phyloP scores from a whole-genome alignment of 2,797 vertebrate genomes.

The Hephaestus fuliginosus region DNA sequence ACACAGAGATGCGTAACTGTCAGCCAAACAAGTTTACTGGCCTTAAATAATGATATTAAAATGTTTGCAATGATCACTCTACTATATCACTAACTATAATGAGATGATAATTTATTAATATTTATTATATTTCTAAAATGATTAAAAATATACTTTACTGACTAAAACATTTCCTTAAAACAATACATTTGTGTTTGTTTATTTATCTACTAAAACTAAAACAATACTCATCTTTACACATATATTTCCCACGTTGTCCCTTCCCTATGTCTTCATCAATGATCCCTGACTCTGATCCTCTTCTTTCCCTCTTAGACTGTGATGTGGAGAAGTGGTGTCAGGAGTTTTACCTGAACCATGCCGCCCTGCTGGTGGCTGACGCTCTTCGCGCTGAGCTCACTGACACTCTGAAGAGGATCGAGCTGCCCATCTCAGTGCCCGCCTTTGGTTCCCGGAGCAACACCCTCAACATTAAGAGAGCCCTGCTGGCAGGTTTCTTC shows the following conservation, averaged over 20 bases:
- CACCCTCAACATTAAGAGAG: constrained; percentile 87
- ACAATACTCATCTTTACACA: neutral
- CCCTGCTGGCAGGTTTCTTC: constrained; percentile 93
- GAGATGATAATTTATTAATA: neutral
- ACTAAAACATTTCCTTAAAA: neutral
- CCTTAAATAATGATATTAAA: neutral
- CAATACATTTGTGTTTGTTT: neutral
- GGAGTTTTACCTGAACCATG: constrained; percentile 85
- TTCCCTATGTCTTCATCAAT: neutral
- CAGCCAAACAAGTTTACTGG: neutral
- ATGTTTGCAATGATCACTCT: too few species aligned
- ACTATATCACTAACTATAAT: neutral
- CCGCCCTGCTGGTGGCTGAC: constrained; percentile 87
- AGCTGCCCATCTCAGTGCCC: constrained; percentile 90
- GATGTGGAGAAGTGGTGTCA: constrained; percentile 89
- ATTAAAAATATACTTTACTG: too few species aligned
- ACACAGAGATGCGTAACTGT: neutral
- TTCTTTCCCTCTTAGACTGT: constrained; percentile 63
- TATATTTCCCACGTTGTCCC: neutral
- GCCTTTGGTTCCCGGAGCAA: constrained; percentile 89
- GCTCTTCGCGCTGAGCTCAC: constrained; percentile 85
- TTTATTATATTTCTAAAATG: too few species aligned
- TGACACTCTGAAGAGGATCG: constrained; percentile 88
- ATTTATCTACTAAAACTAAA: neutral
- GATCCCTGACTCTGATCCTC: neutral